Evolutionary conservation across 2,797 vertebrate species (phyloP).

Genomic region (Manis crassicaudata): DNA sequence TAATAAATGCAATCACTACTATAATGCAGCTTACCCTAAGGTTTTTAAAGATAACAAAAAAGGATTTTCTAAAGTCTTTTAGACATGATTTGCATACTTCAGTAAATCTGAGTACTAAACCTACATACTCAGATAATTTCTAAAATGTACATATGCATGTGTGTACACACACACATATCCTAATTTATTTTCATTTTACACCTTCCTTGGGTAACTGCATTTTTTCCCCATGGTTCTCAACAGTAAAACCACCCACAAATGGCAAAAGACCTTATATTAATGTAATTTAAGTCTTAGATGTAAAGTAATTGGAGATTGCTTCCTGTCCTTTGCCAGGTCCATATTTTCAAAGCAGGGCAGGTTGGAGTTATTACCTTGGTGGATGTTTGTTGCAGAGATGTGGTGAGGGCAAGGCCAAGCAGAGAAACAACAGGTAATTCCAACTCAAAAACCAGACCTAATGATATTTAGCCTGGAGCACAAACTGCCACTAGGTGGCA

Average conservation of each 20-base stretch:
- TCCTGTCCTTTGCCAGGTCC: background rate
- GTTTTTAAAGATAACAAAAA: constrained; percentile 26
- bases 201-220: background rate
- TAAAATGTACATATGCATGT: background rate
- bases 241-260: background rate
- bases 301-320: background rate
- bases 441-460: background rate
- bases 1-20: constrained; percentile 21
- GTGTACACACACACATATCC: background rate
- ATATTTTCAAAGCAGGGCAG: background rate
- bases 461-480: background rate
- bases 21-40: background rate
- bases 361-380: background rate
- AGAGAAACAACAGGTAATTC: constrained; percentile 16
- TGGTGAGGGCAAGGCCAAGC: background rate
- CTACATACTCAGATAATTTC: background rate
- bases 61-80: background rate
- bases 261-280: background rate
- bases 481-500: constrained; percentile 49
- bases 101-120: background rate
- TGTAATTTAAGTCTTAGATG: background rate
- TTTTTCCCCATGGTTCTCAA: background rate
- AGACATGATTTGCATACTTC: background rate
- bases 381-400: background rate
- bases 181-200: background rate